These are phyloP conservation scores for Papilio polyxenes DNA, from an alignment of 1,140 invertebrate species.

Conservation along the genomic window DNA sequence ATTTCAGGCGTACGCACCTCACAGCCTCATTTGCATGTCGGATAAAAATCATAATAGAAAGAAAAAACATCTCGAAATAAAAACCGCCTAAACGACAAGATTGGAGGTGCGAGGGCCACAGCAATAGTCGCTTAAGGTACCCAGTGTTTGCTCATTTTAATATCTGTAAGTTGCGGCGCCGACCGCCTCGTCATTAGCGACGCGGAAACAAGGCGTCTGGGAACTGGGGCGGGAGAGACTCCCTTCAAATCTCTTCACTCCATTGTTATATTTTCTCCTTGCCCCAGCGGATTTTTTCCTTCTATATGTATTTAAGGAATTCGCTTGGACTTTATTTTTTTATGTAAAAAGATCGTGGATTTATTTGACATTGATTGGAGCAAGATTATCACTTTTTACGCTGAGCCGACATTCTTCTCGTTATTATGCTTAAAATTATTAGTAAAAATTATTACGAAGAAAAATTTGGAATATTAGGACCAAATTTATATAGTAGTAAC, in stretches of 20 bases:
- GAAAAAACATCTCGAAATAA: slow-evolving; percentile 42
- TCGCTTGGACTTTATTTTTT: slow-evolving; percentile 50
- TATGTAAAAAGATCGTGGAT: slow-evolving; percentile 52
- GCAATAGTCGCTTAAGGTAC: slow-evolving; percentile 56
- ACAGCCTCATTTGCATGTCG: slow-evolving; percentile 30
- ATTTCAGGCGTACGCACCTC: slow-evolving; percentile 1
- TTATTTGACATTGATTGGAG: slow-evolving; percentile 57
- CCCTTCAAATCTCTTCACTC: slow-evolving; percentile 66
- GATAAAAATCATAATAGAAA: slow-evolving; percentile 35
- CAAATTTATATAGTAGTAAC: not conserved
- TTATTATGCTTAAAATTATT: slow-evolving; percentile 19
- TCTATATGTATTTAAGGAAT: slow-evolving; percentile 56
- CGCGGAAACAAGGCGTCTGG: slow-evolving; percentile 54
- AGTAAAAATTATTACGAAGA: not conserved
- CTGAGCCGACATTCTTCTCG: slow-evolving; percentile 32
- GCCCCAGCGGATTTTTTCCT: slow-evolving; percentile 53
- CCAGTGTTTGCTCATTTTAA: slow-evolving; percentile 64
- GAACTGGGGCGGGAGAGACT: slow-evolving; percentile 58
- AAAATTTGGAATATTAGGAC: slow-evolving; percentile 6
- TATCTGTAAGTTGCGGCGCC: slow-evolving; percentile 55
- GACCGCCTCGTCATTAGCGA: slow-evolving; percentile 54
- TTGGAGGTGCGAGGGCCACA: slow-evolving; percentile 54
- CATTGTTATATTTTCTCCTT: slow-evolving; percentile 68
- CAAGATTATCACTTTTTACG: slow-evolving; percentile 47
- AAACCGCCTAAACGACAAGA: slow-evolving; percentile 46